These are phyloP conservation scores for Halocynthia roretzi DNA, from an alignment of 23 tunicate species.

Conservation along the genomic window DNA sequence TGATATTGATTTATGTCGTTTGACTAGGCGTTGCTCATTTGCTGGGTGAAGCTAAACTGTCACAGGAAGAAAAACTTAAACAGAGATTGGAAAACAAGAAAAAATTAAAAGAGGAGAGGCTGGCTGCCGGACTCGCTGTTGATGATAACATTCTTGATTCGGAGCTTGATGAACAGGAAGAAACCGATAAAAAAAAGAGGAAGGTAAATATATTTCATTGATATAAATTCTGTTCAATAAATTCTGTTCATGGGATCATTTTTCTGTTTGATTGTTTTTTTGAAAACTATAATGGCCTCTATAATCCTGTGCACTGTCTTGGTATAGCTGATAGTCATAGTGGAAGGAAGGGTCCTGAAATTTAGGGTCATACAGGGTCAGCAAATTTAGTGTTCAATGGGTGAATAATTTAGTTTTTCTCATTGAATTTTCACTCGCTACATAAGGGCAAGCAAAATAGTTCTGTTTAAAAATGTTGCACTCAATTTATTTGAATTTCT, in stretches of 20 bases:
- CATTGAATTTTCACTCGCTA: no score
- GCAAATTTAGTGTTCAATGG: no score
- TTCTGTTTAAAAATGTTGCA: background rate
- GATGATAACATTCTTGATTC: constrained; percentile 41
- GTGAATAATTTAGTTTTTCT: no score
- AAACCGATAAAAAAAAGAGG: constrained; percentile 48
- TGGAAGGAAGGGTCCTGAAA: no score
- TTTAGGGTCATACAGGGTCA: no score
- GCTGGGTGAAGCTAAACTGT: constrained; percentile 47
- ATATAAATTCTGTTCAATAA: no score
- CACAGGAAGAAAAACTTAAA: constrained; percentile 58
- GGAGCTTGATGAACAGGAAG: constrained; percentile 52
- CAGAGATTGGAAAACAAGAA: constrained; percentile 43
- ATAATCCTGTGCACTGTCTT: no score
- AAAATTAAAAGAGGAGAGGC: constrained; percentile 47
- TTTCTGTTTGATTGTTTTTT: no score
- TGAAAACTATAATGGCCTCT: no score
- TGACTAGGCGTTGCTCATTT: constrained; percentile 39
- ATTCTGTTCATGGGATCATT: no score
- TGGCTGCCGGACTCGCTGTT: constrained; percentile 37
- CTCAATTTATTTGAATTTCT: background rate
- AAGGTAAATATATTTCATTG: constrained; percentile 31
- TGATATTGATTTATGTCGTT: background rate
- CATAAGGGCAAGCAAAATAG: background rate
- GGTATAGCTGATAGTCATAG: no score